Percentiles rank a stretch among this genome's conserved stretches.
These are phyloP conservation scores for Rhizoglyphus robini DNA, from an alignment of 1,140 invertebrate genomes.

Conservation along the genomic window DNA sequence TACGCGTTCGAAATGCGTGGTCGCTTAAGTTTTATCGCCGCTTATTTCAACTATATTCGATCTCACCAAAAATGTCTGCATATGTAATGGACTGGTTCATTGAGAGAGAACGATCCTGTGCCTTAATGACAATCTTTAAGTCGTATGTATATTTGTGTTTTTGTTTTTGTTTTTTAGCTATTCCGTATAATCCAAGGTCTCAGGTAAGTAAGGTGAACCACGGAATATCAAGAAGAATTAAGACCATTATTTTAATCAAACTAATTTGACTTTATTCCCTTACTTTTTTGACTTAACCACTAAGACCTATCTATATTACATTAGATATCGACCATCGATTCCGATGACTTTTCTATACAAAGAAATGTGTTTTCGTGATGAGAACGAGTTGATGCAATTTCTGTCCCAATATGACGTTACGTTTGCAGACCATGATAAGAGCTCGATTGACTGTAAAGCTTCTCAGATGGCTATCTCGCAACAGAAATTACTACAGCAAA, in stretches of 20 bases:
- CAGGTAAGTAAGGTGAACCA: too few relatives aligned
- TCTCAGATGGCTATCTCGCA: neutral
- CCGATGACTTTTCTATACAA: constrained; percentile 65
- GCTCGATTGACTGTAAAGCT: constrained; percentile 69
- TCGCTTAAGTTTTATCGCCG: constrained; percentile 73
- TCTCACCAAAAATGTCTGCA: constrained; percentile 82
- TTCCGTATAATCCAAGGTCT: neutral
- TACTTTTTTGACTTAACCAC: constrained; percentile 17
- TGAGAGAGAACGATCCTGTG: constrained; percentile 72
- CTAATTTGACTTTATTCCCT: too few relatives aligned
- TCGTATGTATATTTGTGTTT: constrained; percentile 48
- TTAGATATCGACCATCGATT: constrained; percentile 82
- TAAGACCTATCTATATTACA: constrained; percentile 36
- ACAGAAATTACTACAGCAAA: constrained; percentile 3
- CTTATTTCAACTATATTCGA: constrained; percentile 75
- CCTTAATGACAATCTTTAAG: constrained; percentile 82
- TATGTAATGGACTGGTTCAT: constrained; percentile 96
- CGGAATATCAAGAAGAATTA: too few relatives aligned
- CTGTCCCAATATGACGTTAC: constrained; percentile 61
- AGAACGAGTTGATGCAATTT: constrained; percentile 69
- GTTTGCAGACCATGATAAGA: constrained; percentile 46
- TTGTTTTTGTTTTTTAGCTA: neutral
- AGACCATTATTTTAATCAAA: too few relatives aligned
- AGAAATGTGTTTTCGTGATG: constrained; percentile 69
- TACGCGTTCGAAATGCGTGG: constrained; percentile 77